Evolutionary conservation across 64 coral and sea anemone genomes (phyloP).

Genomic region (Montipora foliosa): DNA sequence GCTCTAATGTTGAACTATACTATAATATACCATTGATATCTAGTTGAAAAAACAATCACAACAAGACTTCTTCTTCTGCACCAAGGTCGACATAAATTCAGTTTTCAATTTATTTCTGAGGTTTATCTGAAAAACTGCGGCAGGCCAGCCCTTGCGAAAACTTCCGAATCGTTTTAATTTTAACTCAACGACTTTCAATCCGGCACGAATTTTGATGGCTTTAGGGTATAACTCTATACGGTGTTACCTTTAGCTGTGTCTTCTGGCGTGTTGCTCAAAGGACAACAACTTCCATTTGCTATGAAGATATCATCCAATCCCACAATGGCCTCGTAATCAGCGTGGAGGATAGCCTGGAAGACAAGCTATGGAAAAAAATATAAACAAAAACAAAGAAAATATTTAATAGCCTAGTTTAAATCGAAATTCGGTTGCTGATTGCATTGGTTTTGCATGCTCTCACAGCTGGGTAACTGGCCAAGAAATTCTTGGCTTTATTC

Average conservation of each 20-base stretch:
- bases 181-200: too few relatives aligned
- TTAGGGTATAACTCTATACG: too few relatives aligned
- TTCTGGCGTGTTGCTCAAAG: not conserved
- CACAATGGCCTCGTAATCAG: not conserved
- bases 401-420: not conserved
- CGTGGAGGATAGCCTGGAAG: not conserved
- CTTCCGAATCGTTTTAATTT: too few relatives aligned
- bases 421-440: too few relatives aligned
- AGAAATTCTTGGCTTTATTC: too few relatives aligned
- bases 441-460: too few relatives aligned
- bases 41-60: not conserved
- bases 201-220: too few relatives aligned
- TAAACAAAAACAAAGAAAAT: not conserved
- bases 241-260: conserved; percentile 2
- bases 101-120: not conserved
- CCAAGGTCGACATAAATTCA: not conserved
- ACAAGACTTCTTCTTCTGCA: not conserved
- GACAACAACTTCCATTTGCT: conserved; percentile 34
- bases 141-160: not conserved
- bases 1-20: too few relatives aligned
- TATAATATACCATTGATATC: too few relatives aligned
- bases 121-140: not conserved
- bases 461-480: too few relatives aligned
- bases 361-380: not conserved
- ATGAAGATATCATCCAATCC: conserved; percentile 23